Conservation (phyloP, 2,888 invertebrate genomes). For the Rhabditoides inermis region DNA sequence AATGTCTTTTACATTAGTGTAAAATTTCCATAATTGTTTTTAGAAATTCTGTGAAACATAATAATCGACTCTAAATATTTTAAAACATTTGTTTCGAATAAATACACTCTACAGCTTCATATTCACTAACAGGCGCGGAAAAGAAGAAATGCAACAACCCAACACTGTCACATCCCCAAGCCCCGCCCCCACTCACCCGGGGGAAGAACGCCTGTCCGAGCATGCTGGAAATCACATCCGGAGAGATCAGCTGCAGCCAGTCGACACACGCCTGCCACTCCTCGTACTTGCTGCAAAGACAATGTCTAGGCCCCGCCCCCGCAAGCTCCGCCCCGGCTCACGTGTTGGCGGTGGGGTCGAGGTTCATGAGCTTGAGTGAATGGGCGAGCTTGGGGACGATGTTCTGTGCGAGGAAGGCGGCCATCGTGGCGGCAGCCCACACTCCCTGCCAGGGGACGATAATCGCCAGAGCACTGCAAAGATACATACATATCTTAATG, state of each 20-base stretch:
- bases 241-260: conserved; percentile 78
- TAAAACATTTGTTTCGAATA: neutral
- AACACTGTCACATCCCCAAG: too few species aligned
- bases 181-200: conserved; percentile 60
- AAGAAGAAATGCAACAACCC: too few species aligned
- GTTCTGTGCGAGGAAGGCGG: conserved; percentile 74
- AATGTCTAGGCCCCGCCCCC: too few species aligned
- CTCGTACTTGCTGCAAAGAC: too few species aligned
- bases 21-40: neutral
- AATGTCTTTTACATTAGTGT: conserved; percentile 2
- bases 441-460: conserved; percentile 79
- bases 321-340: neutral
- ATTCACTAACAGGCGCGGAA: too few species aligned
- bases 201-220: conserved; percentile 85
- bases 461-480: conserved; percentile 76
- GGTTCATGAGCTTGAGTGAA: neutral
- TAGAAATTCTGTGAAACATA: conserved; percentile 3
- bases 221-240: conserved; percentile 69
- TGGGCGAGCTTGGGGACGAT: conserved; percentile 67
- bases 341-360: neutral
- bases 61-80: neutral
- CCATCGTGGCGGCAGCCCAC: conserved; percentile 69
- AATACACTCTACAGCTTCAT: too few species aligned
- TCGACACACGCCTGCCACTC: conserved; percentile 63
- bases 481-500: too few species aligned